Base-by-base conservation (phyloP, 2,113 vertebrate species). In the Ochotona curzoniae region DNA sequence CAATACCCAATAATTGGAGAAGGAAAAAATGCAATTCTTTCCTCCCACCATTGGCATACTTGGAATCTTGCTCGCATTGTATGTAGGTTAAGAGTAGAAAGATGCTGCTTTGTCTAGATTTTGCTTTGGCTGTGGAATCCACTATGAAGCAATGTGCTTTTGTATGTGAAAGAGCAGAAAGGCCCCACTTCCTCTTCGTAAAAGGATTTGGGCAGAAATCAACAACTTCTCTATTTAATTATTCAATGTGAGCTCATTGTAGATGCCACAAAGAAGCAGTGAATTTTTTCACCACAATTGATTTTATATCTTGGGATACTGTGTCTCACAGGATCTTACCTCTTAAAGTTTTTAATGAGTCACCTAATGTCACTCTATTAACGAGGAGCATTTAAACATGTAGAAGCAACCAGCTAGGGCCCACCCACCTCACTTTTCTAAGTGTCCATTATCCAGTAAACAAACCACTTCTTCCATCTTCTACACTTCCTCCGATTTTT, bases 11-110 rank as follows among this genome's bases (percentile, higher is more conserved):
- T 96, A 87, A 87, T 21, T 76, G 66, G 95, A 86, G 63, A 23
- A 0, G 9, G n/a, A 44, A 44, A 44, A 28, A 80, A 74, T 28
- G 92, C 94, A 92, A 83, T 95, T 0, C 0, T 87, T 95, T 82
- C 97, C 96, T 98, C 97, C 97, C 95, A 98, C 98, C 20, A 32
- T 0, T 0, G 87, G 91, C 97, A 93, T 98, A 92, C 88, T 83
- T 97, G 89, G 86, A 95, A 97, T 98, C 97, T 97, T 95, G 47
- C 90, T 93, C n/a, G 44, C 69, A 5, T 25, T 94, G 83, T 3
- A 75, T 0, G 44, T 87, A 96, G 96, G 93, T 94, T 90, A 93
- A 44, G 70, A 67, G 82, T 44, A 94, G 82, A 97, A 95, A 85
- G 93, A 82, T 86, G 74, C 7, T 66, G 66, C 93, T 96, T 96